Evolutionary conservation across 1,140 invertebrate genomes (phyloP).

Genomic region (Drosophila triauraria): DNA sequence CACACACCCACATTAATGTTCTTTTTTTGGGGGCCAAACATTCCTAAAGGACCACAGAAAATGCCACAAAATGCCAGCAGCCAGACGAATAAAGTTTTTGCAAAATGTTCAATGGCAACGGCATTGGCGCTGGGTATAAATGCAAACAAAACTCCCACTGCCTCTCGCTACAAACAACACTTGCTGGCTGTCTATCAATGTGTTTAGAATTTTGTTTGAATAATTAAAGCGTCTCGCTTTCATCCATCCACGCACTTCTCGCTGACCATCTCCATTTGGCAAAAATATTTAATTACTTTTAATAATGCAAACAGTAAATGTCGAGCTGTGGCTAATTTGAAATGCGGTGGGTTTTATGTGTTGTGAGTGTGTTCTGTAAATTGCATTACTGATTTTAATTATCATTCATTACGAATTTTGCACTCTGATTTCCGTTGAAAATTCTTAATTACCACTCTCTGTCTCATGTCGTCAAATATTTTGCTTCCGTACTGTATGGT

Average conservation of each 20-base stretch:
- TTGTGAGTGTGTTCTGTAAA: constrained; percentile 8
- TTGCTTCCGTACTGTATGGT: neutral
- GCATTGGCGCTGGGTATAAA: constrained; percentile 9
- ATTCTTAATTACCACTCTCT: constrained; percentile 22
- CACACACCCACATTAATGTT: constrained; percentile 4
- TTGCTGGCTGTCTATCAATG: constrained; percentile 26
- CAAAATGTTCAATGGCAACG: constrained; percentile 22
- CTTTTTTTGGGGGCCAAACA: neutral
- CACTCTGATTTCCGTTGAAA: neutral
- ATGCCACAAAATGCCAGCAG: constrained; percentile 41
- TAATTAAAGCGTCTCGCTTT: constrained; percentile 53
- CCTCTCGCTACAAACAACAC: constrained; percentile 10
- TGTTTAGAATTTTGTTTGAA: constrained; percentile 58
- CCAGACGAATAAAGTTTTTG: constrained; percentile 41
- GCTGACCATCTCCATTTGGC: constrained; percentile 29
- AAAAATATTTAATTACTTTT: constrained; percentile 58
- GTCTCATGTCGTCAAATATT: constrained; percentile 7
- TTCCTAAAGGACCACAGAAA: constrained; percentile 32
- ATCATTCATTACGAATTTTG: constrained; percentile 13
- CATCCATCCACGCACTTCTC: constrained; percentile 5
- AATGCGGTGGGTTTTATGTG: constrained; percentile 19
- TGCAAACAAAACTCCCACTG: constrained; percentile 12
- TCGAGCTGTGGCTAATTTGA: constrained; percentile 33
- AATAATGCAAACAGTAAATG: constrained; percentile 43
- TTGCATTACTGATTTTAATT: constrained; percentile 32